Base-by-base conservation (phyloP, 2,888 invertebrate species). In the Hypomecis atomaria region DNA sequence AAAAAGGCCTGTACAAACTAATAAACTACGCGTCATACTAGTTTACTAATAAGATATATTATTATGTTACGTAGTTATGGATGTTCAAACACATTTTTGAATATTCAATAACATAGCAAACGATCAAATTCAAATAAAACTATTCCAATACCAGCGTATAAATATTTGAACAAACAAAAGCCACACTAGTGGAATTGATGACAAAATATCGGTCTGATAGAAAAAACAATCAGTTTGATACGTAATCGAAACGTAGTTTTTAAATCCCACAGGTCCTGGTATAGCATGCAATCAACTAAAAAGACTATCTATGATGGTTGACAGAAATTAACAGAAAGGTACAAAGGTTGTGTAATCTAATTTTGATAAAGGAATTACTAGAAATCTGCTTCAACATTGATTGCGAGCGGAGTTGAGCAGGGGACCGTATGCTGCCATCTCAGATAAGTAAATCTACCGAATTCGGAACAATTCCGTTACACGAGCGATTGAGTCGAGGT, bases 401-500 rank as follows among this genome's bases (percentile, higher is more conserved):
- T 72, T 71, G 65, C 54, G 53, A 61, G 50, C 42, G 61, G 66
- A 65, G 59, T 61, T 62, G 42, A 59, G 52, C 59, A 61, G 59
- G 40, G 55, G 59, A 38, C 50, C 44, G 47, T 59, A 38, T 52
- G 67, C 63, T 58, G 57, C 70, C 69, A 65, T 61, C 59, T 66
- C 50, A 66, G 59, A 61, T 68, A 70, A 69, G 71, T 69, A 71
- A 72, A 71, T 66, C 67, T 61, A 36, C 53, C 45, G 61, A 68
- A 71, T 67, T 70, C 42, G 60, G 66, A 60, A 67, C 66, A 67
- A 72, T 71, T 69, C 69, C 63, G 71, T 73, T 77, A 79, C 69
- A 73, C 71, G 72, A 71, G 42, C 75, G 73, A 78, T 78, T 73
- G 73, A 65, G 67, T 70, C 58, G 72, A 70, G 74, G 70, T 74